Conservation (phyloP, 1,140 invertebrate species). For the Vollenhovia emeryi region DNA sequence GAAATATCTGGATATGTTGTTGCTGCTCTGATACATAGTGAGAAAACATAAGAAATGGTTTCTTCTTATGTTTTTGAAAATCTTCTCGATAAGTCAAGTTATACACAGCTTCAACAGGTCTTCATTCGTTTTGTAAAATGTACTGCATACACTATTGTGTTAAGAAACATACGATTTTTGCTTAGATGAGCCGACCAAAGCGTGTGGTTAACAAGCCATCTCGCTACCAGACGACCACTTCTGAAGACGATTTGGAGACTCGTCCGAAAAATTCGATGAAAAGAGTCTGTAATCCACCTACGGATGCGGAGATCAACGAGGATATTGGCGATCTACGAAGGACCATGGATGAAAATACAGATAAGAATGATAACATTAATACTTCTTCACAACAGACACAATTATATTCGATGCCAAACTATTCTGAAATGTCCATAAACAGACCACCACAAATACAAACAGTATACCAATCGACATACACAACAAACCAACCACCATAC, state of each 20-base stretch:
- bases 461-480: too few relatives aligned
- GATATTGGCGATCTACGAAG: neutral
- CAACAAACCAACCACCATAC: too few relatives aligned
- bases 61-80: too few relatives aligned
- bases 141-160: neutral
- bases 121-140: too few relatives aligned
- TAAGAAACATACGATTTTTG: neutral
- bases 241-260: neutral
- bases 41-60: neutral
- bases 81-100: too few relatives aligned
- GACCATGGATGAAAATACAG: neutral
- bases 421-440: neutral
- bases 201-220: neutral
- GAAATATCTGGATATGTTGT: neutral
- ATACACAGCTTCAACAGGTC: too few relatives aligned
- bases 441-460: neutral
- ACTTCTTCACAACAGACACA: neutral
- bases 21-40: neutral
- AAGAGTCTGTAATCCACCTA: too few relatives aligned
- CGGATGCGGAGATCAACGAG: too few relatives aligned
- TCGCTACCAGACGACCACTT: neutral
- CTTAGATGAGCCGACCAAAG: neutral
- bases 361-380: too few relatives aligned
- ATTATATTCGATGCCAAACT: too few relatives aligned
- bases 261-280: too few relatives aligned